phyloP scores from a whole-genome alignment of 2,888 invertebrate genomes.

The Xestoiulus laeticollis region DNA sequence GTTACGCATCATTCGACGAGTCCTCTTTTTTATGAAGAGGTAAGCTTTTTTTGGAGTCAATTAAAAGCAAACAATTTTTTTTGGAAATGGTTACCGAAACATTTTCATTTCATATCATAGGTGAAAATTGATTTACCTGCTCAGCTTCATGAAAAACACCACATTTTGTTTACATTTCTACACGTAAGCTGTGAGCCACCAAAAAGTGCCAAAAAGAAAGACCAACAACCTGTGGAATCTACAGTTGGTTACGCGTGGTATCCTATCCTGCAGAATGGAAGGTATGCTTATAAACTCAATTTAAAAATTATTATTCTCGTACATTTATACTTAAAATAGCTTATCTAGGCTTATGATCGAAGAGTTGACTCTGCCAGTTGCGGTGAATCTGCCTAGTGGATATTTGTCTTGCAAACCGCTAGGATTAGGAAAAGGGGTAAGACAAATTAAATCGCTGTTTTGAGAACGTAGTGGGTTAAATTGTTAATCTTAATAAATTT shows the following conservation, averaged over 20 bases:
- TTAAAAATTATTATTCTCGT: not conserved
- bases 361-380: conserved; percentile 83
- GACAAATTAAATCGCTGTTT: conserved; percentile 60
- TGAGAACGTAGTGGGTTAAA: not conserved
- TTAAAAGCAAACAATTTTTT: not conserved
- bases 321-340: not conserved
- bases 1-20: conserved; percentile 90
- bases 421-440: conserved; percentile 90
- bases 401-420: conserved; percentile 90
- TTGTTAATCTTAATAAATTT: conserved; percentile 44
- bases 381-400: conserved; percentile 85
- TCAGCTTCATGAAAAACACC: conserved; percentile 84
- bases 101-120: conserved; percentile 58
- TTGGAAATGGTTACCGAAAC: not conserved
- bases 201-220: conserved; percentile 75
- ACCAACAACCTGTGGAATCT: conserved; percentile 57
- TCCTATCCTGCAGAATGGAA: conserved; percentile 82
- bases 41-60: conserved; percentile 56
- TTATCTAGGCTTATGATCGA: conserved; percentile 78
- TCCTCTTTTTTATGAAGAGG: conserved; percentile 91
- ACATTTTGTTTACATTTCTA: conserved; percentile 92
- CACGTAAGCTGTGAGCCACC: conserved; percentile 88
- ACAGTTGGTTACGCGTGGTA: conserved; percentile 96
- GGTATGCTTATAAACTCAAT: conserved; percentile 64
- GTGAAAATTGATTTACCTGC: conserved; percentile 90